Conservation (phyloP, 1,140 invertebrate species). For the Proales similis region DNA sequence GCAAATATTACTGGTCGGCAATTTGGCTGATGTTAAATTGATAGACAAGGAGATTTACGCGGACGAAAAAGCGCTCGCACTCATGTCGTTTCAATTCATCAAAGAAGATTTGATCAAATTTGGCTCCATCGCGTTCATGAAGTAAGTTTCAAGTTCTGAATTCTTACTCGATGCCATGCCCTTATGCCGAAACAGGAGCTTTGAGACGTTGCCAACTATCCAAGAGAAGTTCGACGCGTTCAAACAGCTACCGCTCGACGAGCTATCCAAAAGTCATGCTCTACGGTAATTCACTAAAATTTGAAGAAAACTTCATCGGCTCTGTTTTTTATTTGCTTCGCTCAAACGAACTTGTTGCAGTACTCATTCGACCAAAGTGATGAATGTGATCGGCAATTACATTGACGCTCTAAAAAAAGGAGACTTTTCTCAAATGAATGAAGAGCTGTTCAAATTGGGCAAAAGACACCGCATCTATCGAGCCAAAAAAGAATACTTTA, state of each 20-base stretch:
- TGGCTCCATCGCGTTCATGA: constrained; percentile 34
- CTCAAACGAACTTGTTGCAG: constrained; percentile 3
- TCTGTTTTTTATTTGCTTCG: neutral
- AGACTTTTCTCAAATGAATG: constrained; percentile 19
- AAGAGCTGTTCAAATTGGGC: constrained; percentile 5
- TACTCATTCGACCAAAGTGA: constrained; percentile 36
- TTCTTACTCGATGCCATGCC: neutral
- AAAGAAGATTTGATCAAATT: constrained; percentile 36
- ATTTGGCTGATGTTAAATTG: too few relatives aligned
- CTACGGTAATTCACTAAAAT: too few relatives aligned
- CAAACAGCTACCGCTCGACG: constrained; percentile 33
- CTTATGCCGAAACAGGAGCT: neutral
- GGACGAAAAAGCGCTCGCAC: neutral
- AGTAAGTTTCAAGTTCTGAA: constrained; percentile 9
- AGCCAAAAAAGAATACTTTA: constrained; percentile 36
- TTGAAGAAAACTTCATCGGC: neutral
- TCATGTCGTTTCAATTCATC: constrained; percentile 26
- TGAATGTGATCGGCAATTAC: constrained; percentile 30
- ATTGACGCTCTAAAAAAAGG: constrained; percentile 2
- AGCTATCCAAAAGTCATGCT: constrained; percentile 35
- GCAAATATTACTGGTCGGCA: too few relatives aligned
- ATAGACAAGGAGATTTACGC: neutral
- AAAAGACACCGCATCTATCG: constrained; percentile 32
- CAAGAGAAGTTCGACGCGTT: constrained; percentile 26
- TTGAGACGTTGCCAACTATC: constrained; percentile 25